Conservation (phyloP, 2,113 vertebrate genomes). For the Pseudolaguvia tuberculata region DNA sequence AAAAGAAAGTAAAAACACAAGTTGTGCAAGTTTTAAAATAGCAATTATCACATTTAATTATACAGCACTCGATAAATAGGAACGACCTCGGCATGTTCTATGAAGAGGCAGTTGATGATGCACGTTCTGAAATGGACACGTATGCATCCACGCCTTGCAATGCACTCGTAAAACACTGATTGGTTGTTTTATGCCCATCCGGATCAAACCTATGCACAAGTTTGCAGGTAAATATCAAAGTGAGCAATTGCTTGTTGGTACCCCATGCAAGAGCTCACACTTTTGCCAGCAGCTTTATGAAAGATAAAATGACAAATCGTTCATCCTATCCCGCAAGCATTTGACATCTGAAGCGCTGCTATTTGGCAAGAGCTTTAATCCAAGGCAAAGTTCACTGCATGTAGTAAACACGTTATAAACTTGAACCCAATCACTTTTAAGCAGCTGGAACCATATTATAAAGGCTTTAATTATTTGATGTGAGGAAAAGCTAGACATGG, state of each 20-base stretch:
- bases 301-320: background rate
- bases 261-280: background rate
- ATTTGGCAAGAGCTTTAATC: background rate
- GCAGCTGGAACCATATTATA: slow-evolving; percentile 42
- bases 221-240: background rate
- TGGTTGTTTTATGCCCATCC: background rate
- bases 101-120: background rate
- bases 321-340: too few species aligned
- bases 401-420: background rate
- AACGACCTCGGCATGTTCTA: background rate
- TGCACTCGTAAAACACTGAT: too few species aligned
- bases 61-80: background rate
- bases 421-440: background rate
- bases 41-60: background rate
- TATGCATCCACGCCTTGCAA: too few species aligned
- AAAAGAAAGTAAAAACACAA: background rate
- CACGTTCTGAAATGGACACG: background rate
- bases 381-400: background rate
- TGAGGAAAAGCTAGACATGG: slow-evolving; percentile 53
- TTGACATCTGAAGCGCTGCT: background rate
- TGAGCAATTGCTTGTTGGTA: background rate
- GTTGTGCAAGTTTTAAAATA: background rate
- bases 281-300: background rate
- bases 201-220: background rate
- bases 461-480: slow-evolving; percentile 55